Evolutionary conservation across 2,113 vertebrate species (phyloP), one percentile per base, ranked within the genome.

Genomic region (Hystrix brachyura): DNA sequence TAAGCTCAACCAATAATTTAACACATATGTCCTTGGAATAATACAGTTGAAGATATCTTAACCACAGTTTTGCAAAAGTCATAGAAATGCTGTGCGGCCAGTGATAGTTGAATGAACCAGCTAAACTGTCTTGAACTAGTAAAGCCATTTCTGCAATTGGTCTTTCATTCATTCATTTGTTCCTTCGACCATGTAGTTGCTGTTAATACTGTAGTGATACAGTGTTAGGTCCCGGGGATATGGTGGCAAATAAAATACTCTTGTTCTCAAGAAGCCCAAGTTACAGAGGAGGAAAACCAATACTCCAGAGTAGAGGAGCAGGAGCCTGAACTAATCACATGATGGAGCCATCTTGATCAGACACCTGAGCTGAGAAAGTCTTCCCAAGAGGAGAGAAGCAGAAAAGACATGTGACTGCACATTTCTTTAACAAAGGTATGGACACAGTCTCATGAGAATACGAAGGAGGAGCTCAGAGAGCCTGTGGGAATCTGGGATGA

Each of bases 1-100:
- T 94, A 72, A 97, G 92, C 71, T 94, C 55, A 89, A 93, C 38
- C 51, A 93, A 48, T 90, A 91, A 88, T 92, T 97, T 96, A 92
- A 72, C 53, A 60, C 43, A 19, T 69, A 65, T 59, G 21, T 64
- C 82, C 81, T 92, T 97, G 87, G 53, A 64, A 90, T 90, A 97
- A 69, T 0, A 51, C 18, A 82, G 67, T 76, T 95, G 71, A 86
- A 95, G 91, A 83, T 72, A 15, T 38, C 74, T 92, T 86, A 17
- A 78, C 10, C 18, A 72, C 7, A 29, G 38, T 86, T 95, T 92
- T 55, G 25, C 19, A 71, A 43, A 95, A 93, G 78, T 76, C 34
- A 38, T 13, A 69, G 78, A 69, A 94, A 23, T 23, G 4, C 11
- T 87, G 17, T 90, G 83, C 46, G 38, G 0, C 81, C 38, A 11